Conservation (phyloP, 2,797 vertebrate genomes). For the Ctenochaetus hawaiiensis region DNA sequence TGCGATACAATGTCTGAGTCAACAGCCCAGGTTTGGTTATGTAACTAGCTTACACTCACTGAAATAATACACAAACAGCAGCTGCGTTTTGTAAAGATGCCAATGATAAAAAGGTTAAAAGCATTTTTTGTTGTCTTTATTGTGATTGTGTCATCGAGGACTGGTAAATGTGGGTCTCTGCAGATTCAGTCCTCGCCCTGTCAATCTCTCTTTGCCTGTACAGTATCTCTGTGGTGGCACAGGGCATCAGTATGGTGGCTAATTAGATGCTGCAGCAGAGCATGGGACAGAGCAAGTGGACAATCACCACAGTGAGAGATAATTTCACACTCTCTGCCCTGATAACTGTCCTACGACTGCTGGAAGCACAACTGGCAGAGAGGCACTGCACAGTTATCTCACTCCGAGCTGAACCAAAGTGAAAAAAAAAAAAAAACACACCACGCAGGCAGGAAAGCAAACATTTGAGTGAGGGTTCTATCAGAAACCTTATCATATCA, state of each 20-base stretch:
- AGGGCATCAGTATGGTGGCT: constrained; percentile 64
- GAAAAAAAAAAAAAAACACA: constrained; percentile 14
- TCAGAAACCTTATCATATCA: neutral
- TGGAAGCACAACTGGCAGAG: constrained; percentile 64
- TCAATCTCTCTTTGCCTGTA: constrained; percentile 25
- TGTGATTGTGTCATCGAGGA: neutral
- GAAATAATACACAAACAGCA: constrained; percentile 16
- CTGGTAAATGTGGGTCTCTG: neutral
- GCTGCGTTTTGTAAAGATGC: neutral
- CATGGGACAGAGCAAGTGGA: constrained; percentile 69
- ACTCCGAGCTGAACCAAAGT: constrained; percentile 32
- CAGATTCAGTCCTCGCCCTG: constrained; percentile 7
- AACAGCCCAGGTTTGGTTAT: neutral
- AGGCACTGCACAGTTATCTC: constrained; percentile 56
- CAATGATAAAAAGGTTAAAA: neutral
- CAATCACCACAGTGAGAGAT: constrained; percentile 71
- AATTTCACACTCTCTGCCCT: constrained; percentile 80
- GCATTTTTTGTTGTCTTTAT: neutral
- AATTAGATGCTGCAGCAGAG: constrained; percentile 75
- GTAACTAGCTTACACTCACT: neutral
- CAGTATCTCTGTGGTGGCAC: constrained; percentile 37
- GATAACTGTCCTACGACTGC: constrained; percentile 71
- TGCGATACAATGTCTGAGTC: neutral
- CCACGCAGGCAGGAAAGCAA: constrained; percentile 2
- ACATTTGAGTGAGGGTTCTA: neutral